Conservation (phyloP, 2,888 invertebrate species). For the Drosophila parthenogenetica region DNA sequence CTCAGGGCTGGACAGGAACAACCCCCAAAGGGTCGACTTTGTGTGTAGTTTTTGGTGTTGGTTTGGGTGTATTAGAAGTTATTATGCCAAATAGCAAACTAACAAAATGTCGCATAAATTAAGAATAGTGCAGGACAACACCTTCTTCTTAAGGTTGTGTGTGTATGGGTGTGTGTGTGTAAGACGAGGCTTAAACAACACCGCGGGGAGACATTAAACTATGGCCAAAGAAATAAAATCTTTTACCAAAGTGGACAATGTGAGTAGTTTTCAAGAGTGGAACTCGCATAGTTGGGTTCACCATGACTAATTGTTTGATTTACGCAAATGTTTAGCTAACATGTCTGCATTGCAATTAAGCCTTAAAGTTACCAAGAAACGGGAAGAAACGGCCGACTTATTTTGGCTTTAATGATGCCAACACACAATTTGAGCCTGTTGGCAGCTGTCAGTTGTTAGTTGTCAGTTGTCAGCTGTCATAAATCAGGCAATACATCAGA, state of each 20-base stretch:
- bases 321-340: conserved; percentile 64
- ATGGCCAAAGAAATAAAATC: conserved; percentile 55
- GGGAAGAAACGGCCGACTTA: conserved; percentile 20
- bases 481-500: conserved; percentile 71
- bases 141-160: conserved; percentile 53
- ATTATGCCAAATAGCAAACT: conserved; percentile 72
- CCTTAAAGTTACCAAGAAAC: conserved; percentile 26
- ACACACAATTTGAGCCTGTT: conserved; percentile 13
- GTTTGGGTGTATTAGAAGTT: conserved; percentile 70
- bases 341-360: conserved; percentile 37
- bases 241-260: conserved; percentile 60
- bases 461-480: conserved; percentile 71
- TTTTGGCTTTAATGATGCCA: conserved; percentile 49
- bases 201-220: conserved; percentile 78
- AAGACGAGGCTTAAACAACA: conserved; percentile 75
- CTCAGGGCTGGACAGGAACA: conserved; percentile 16
- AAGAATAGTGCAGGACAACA: conserved; percentile 71
- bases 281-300: conserved; percentile 43
- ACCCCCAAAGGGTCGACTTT: conserved; percentile 55
- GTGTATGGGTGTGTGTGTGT: conserved; percentile 40
- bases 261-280: conserved; percentile 37
- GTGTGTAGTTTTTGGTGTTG: conserved; percentile 4
- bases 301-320: conserved; percentile 82
- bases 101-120: conserved; percentile 76
- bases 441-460: conserved; percentile 12